Conservation (phyloP, 1,140 invertebrate species). For the Drosophila tani region DNA sequence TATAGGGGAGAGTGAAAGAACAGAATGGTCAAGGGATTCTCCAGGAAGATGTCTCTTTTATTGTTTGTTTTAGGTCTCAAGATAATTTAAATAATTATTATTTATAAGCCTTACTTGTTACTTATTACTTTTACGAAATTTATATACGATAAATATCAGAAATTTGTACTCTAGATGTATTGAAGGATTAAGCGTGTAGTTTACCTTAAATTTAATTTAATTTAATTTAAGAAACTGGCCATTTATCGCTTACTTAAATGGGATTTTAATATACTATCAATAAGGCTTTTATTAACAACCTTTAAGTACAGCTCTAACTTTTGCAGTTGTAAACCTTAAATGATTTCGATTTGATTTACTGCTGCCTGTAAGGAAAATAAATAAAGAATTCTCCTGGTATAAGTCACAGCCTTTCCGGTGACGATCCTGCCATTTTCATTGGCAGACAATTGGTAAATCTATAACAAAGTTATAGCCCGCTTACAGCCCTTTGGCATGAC, state of each 20-base stretch:
- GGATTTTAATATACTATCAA: too few relatives aligned
- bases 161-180: too few relatives aligned
- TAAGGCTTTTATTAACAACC: not conserved
- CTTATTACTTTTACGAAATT: too few relatives aligned
- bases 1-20: not conserved
- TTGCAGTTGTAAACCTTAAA: not conserved
- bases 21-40: not conserved
- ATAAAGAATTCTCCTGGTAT: not conserved
- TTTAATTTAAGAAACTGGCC: too few relatives aligned
- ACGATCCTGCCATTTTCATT: not conserved
- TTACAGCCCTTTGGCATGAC: constrained; percentile 47
- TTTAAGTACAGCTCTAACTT: too few relatives aligned
- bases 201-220: too few relatives aligned
- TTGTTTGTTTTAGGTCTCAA: not conserved
- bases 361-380: not conserved
- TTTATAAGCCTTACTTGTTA: too few relatives aligned
- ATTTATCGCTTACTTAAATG: too few relatives aligned
- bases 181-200: too few relatives aligned
- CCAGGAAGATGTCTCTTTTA: too few relatives aligned
- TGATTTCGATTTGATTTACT: not conserved
- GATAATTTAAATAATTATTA: too few relatives aligned
- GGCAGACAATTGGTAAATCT: constrained; percentile 26
- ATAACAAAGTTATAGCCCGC: constrained; percentile 45
- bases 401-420: not conserved
- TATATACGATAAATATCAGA: too few relatives aligned